phyloP scores from a whole-genome alignment of 2,113 vertebrate species.

The Canis aureus region DNA sequence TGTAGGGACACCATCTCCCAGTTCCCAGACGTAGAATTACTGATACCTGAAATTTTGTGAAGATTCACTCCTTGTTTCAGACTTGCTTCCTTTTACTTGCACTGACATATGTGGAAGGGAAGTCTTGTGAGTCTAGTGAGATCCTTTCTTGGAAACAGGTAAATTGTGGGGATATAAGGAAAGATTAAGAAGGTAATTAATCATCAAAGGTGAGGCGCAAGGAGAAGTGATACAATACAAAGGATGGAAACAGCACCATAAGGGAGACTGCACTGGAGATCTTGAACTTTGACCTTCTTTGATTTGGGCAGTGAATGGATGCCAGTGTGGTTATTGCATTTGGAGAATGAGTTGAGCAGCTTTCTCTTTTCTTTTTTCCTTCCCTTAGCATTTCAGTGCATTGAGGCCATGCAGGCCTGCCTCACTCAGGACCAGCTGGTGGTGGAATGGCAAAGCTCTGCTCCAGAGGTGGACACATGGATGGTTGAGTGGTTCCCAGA shows the following conservation, averaged over 20 bases:
- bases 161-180: not conserved
- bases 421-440: conserved; percentile 74
- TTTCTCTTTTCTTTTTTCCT: not conserved
- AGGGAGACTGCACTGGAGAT: not conserved
- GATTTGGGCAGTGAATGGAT: not conserved
- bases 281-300: not conserved
- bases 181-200: not conserved
- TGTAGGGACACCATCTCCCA: not conserved
- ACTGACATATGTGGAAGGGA: not conserved
- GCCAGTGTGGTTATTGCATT: not conserved
- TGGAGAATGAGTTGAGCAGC: not conserved
- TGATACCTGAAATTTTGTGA: not conserved
- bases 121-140: not conserved
- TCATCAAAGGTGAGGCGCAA: not conserved
- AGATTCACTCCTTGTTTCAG: not conserved
- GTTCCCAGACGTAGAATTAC: not conserved
- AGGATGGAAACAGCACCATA: not conserved
- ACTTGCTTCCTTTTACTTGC: not conserved
- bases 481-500: conserved; percentile 88
- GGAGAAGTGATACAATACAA: not conserved
- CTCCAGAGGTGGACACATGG: conserved; percentile 68
- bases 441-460: conserved; percentile 83
- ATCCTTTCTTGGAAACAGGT: not conserved
- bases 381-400: conserved; percentile 77
- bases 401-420: conserved; percentile 29